phyloP scores from a whole-genome alignment of 2,113 vertebrate genomes.

The Nothoprocta perdicaria region DNA sequence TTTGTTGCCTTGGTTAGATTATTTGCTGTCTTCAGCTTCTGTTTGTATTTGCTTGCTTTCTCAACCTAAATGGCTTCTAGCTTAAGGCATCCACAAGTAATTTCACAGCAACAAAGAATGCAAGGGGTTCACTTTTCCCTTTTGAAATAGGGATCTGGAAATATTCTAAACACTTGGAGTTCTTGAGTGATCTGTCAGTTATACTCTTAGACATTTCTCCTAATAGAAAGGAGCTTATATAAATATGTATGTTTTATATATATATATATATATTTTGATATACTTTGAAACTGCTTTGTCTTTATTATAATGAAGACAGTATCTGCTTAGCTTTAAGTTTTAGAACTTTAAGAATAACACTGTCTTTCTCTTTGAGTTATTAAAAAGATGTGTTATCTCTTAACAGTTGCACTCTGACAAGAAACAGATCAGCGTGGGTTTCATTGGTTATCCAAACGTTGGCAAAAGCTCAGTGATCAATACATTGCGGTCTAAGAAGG shows the following conservation, averaged over 20 bases:
- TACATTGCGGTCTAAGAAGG: constrained; percentile 94
- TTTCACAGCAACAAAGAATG: neutral
- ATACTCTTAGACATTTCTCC: neutral
- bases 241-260: no score
- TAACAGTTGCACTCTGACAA: constrained; percentile 94
- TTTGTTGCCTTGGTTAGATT: neutral
- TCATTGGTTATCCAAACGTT: constrained; percentile 98
- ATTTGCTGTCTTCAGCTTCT: neutral
- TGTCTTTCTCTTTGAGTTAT: neutral
- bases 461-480: constrained; percentile 99
- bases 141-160: neutral
- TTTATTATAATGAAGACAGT: neutral
- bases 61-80: neutral
- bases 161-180: neutral
- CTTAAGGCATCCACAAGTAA: neutral
- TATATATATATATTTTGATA: neutral
- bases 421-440: constrained; percentile 98
- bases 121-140: neutral
- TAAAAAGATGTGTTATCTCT: neutral
- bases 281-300: neutral
- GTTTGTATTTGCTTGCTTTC: neutral
- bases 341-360: neutral
- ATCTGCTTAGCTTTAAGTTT: neutral
- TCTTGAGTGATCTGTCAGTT: neutral
- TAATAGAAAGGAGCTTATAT: neutral